These are phyloP conservation scores for Eubasilissa regina DNA, from an alignment of 1,140 invertebrate genomes.

Conservation along the genomic window DNA sequence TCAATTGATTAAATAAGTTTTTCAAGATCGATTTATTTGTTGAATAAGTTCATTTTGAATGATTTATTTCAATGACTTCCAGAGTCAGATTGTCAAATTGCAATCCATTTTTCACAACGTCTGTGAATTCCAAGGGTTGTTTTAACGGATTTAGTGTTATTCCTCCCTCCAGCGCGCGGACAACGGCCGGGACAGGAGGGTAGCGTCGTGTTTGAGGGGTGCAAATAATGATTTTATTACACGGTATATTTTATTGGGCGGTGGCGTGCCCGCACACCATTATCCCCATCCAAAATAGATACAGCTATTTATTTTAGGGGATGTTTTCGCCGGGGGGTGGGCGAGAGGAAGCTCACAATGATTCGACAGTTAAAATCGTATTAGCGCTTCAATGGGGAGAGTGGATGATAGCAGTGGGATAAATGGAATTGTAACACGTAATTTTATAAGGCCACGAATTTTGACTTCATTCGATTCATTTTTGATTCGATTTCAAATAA, in stretches of 20 bases:
- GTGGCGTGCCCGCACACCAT: conserved; percentile 35
- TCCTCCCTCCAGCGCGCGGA: not conserved
- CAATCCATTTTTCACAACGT: conserved; percentile 4
- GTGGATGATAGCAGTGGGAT: conserved; percentile 1
- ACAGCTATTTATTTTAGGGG: not conserved
- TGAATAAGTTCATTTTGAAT: no score
- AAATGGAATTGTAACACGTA: not conserved
- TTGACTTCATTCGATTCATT: no score
- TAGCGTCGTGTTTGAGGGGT: not conserved
- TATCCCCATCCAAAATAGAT: conserved; percentile 8
- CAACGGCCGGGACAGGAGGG: not conserved
- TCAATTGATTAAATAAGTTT: no score
- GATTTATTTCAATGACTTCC: no score
- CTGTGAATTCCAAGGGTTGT: conserved; percentile 7
- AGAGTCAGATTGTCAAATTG: not conserved
- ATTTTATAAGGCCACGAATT: no score
- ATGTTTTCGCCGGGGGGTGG: not conserved
- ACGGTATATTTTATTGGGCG: conserved; percentile 27
- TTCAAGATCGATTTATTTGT: no score
- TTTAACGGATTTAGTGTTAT: conserved; percentile 26
- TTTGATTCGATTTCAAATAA: no score
- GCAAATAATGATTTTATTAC: conserved; percentile 39
- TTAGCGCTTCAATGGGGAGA: conserved; percentile 1
- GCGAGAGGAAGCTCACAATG: conserved; percentile 14
- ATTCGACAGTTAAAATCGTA: conserved; percentile 35